Conservation (phyloP, 1,140 invertebrate species). For the Thrips palmi region DNA sequence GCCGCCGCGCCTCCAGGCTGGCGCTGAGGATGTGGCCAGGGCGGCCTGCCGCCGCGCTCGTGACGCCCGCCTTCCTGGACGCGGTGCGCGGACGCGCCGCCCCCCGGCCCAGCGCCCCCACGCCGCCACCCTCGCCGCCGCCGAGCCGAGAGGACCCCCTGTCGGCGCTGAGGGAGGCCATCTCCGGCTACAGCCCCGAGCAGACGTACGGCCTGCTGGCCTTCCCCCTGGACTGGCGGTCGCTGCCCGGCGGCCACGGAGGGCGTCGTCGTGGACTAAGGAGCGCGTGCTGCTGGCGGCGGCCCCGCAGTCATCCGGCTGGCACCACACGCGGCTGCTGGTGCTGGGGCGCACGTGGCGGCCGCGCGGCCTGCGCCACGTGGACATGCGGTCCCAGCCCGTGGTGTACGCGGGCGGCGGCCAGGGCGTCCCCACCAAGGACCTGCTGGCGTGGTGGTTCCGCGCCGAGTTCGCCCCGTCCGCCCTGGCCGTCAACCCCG, state of each 20-base stretch:
- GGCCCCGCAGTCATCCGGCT: slow-evolving; percentile 28
- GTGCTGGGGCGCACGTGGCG: slow-evolving; percentile 29
- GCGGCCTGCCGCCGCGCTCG: not conserved
- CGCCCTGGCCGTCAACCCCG: slow-evolving; percentile 27
- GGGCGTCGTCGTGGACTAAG: slow-evolving; percentile 8
- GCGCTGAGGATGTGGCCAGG: no score
- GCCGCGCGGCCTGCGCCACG: slow-evolving; percentile 26
- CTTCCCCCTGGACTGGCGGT: slow-evolving; percentile 27
- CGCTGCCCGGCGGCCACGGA: slow-evolving; percentile 23
- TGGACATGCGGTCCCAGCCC: slow-evolving; percentile 34
- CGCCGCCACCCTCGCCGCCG: not conserved
- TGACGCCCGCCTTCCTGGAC: slow-evolving; percentile 2
- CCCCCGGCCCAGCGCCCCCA: not conserved
- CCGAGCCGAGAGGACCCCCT: not conserved
- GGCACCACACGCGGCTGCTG: slow-evolving; percentile 28
- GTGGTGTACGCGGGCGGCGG: slow-evolving; percentile 33
- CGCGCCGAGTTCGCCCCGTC: slow-evolving; percentile 29
- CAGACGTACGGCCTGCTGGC: slow-evolving; percentile 28
- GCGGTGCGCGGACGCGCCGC: slow-evolving; percentile 4
- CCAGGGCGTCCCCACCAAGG: slow-evolving; percentile 25
- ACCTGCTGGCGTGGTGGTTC: slow-evolving; percentile 34
- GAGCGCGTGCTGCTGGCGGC: slow-evolving; percentile 29
- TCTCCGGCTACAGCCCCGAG: slow-evolving; percentile 21
- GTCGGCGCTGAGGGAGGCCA: slow-evolving; percentile 6
- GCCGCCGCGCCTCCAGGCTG: not conserved